Evolutionary conservation across 64 coral and sea anemone species (phyloP).

Genomic region (Anthopleura sola): DNA sequence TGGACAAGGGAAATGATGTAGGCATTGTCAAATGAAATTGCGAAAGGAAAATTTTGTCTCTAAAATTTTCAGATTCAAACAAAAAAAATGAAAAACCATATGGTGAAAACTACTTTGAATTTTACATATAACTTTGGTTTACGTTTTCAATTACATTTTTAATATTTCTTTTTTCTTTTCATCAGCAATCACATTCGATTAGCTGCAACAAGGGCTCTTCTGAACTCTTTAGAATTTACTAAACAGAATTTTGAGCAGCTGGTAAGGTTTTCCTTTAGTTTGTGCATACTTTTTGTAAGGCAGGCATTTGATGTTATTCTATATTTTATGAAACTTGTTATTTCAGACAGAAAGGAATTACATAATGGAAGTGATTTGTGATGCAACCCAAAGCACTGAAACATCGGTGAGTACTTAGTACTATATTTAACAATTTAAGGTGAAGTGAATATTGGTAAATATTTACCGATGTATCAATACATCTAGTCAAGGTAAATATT

Average conservation of each 20-base stretch:
- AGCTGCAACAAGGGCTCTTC: conserved; percentile 85
- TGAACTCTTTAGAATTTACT: conserved; percentile 99
- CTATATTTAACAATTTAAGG: neutral
- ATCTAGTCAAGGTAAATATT: no score
- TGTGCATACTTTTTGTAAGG: neutral
- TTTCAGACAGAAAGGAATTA: conserved; percentile 77
- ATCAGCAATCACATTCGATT: conserved; percentile 66
- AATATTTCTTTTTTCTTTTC: neutral
- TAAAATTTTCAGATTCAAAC: no score
- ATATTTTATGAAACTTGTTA: neutral
- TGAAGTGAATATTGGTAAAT: no score
- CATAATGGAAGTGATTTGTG: conserved; percentile 97
- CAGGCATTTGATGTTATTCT: neutral
- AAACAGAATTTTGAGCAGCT: conserved; percentile 97
- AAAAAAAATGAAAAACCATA: no score
- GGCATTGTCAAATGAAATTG: no score
- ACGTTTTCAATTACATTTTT: neutral
- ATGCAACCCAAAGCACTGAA: conserved; percentile 80
- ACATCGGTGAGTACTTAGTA: conserved; percentile 38
- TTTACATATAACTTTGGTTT: no score
- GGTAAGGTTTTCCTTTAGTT: conserved; percentile 31
- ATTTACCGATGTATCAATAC: no score
- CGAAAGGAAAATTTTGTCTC: no score
- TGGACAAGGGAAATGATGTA: no score
- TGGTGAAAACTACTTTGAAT: no score